phyloP scores from a whole-genome alignment of 2,888 invertebrate species.

The Drosophila hawaiiensis region DNA sequence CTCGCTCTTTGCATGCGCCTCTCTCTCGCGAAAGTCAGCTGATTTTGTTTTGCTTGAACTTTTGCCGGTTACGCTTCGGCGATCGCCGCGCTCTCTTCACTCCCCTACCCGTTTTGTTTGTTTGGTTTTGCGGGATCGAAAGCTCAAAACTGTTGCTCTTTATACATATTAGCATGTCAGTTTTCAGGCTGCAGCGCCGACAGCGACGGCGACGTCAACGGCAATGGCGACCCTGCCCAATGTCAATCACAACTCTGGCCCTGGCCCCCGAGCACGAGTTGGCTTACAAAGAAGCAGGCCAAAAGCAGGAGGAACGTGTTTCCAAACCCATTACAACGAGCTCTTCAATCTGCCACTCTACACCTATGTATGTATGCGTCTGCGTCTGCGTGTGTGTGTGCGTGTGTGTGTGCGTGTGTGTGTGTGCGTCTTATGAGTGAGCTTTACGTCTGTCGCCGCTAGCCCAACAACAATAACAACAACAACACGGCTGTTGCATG shows the following conservation, averaged over 20 bases:
- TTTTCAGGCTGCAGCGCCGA: constrained; percentile 21
- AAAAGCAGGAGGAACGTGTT: constrained; percentile 71
- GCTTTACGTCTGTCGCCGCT: constrained; percentile 40
- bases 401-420: neutral
- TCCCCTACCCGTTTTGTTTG: constrained; percentile 7
- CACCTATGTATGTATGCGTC: constrained; percentile 18
- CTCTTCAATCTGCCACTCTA: constrained; percentile 33
- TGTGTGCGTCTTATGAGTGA: constrained; percentile 48
- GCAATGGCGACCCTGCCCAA: constrained; percentile 72
- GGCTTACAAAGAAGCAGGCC: constrained; percentile 71
- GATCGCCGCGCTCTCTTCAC: constrained; percentile 9
- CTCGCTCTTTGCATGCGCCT: constrained; percentile 32
- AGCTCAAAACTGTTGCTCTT: constrained; percentile 43
- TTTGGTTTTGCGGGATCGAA: constrained; percentile 30
- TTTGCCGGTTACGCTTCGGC: constrained; percentile 61
- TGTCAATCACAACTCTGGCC: constrained; percentile 68
- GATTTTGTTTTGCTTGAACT: constrained; percentile 80
- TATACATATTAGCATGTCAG: constrained; percentile 76
- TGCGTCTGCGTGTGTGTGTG: constrained; percentile 6
- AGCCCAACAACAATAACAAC: constrained; percentile 7
- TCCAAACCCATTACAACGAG: constrained; percentile 67
- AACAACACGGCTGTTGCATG: constrained; percentile 43
- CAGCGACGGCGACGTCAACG: constrained; percentile 19
- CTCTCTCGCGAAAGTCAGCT: constrained; percentile 60
- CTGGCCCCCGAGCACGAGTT: constrained; percentile 50